These are phyloP conservation scores for Sylvilagus floridanus DNA, from an alignment of 2,797 vertebrate species.

Conservation along the genomic window DNA sequence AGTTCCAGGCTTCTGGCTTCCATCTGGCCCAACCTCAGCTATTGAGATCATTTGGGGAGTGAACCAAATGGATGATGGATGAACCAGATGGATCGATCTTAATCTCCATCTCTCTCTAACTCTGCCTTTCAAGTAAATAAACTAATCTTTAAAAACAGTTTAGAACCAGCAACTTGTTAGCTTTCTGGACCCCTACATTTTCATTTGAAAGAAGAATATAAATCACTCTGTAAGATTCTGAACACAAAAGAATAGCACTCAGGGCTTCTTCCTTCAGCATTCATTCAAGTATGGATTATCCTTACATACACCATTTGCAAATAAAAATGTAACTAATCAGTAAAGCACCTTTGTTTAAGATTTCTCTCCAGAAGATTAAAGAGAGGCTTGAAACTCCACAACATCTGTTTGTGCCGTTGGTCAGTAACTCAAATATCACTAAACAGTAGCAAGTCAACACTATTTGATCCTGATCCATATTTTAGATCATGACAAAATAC, in stretches of 20 bases:
- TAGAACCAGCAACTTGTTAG: background rate
- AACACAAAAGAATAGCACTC: slow-evolving; percentile 21
- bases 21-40: too few relatives aligned
- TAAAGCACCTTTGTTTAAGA: background rate
- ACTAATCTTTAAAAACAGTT: too few relatives aligned
- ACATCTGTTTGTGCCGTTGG: background rate
- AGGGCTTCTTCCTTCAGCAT: background rate
- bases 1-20: too few relatives aligned
- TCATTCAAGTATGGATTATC: background rate
- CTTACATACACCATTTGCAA: background rate
- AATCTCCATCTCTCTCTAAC: too few relatives aligned
- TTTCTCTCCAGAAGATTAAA: background rate
- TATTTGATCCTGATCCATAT: background rate
- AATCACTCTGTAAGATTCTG: background rate
- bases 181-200: background rate
- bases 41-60: too few relatives aligned
- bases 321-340: background rate
- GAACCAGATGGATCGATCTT: too few relatives aligned
- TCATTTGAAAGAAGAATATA: background rate
- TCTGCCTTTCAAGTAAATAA: too few relatives aligned
- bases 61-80: too few relatives aligned
- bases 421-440: background rate
- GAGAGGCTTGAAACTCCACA: background rate
- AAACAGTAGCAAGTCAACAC: background rate
- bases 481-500: background rate